Conservation (phyloP, 2,888 invertebrate species). For the Mongoloraphidia duomilia region DNA sequence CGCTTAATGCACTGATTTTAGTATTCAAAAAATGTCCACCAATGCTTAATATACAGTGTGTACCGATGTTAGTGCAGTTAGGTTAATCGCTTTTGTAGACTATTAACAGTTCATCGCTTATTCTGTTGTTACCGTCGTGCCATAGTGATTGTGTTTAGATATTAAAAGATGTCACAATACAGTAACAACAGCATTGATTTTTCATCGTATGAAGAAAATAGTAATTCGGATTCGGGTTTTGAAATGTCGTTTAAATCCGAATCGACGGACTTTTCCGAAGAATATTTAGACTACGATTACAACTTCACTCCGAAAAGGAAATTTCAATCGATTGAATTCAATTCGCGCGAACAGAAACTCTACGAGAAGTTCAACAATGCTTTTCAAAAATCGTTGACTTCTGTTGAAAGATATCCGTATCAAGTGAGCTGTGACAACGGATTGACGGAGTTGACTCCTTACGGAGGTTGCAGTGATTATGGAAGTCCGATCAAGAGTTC, state of each 20-base stretch:
- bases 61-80: no score
- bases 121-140: no score
- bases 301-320: slow-evolving; percentile 17
- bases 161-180: slow-evolving; percentile 18
- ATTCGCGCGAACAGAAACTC: slow-evolving; percentile 16
- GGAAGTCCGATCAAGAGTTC: no score
- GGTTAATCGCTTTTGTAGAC: no score
- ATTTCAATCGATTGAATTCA: slow-evolving; percentile 10
- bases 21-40: no score
- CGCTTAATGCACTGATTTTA: no score
- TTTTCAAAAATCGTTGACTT: slow-evolving; percentile 21
- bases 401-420: no score
- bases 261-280: slow-evolving; percentile 22
- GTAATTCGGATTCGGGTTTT: slow-evolving; percentile 66
- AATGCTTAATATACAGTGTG: no score
- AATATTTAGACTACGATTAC: slow-evolving; percentile 25
- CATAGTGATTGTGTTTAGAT: slow-evolving; percentile 1
- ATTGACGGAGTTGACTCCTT: no score
- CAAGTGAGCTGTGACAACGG: no score
- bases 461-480: no score
- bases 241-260: slow-evolving; percentile 53
- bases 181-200: slow-evolving; percentile 14
- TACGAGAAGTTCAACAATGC: slow-evolving; percentile 28
- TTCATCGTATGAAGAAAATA: slow-evolving; percentile 25
- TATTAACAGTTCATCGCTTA: no score